phyloP scores from a whole-genome alignment of 2,797 vertebrate species.

The Myripristis murdjan region DNA sequence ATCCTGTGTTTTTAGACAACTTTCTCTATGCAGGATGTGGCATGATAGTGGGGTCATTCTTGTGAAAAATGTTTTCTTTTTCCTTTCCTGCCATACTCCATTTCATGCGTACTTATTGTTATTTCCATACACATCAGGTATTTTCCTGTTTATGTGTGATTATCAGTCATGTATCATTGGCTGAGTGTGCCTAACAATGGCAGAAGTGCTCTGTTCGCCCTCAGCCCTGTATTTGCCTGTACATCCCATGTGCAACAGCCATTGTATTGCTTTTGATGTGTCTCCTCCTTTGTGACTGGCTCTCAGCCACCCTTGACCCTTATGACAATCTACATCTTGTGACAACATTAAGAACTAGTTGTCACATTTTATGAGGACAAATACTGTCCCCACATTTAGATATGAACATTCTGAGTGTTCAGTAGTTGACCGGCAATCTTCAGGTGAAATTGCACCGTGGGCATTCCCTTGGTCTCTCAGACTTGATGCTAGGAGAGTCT shows the following conservation, averaged over 20 bases:
- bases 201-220: constrained; percentile 67
- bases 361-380: constrained; percentile 27
- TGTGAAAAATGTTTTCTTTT: constrained; percentile 64
- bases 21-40: constrained; percentile 74
- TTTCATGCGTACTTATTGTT: constrained; percentile 82
- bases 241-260: constrained; percentile 82
- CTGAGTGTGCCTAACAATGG: constrained; percentile 78
- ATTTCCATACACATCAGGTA: constrained; percentile 80
- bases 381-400: constrained; percentile 14
- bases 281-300: constrained; percentile 78
- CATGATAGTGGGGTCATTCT: constrained; percentile 80
- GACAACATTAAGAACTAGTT: constrained; percentile 45
- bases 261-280: constrained; percentile 84
- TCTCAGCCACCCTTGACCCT: constrained; percentile 44
- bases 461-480: constrained; percentile 29
- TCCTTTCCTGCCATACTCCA: constrained; percentile 77
- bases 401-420: constrained; percentile 10
- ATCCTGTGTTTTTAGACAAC: constrained; percentile 51
- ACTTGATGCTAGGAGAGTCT: constrained; percentile 17
- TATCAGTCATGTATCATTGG: constrained; percentile 82
- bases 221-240: constrained; percentile 78
- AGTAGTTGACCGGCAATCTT: constrained; percentile 27
- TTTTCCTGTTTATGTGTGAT: constrained; percentile 82
- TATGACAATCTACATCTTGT: constrained; percentile 55
- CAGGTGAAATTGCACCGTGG: constrained; percentile 27